Conservation (phyloP, 2,113 vertebrate genomes). For the Notarius lentiginosus region DNA sequence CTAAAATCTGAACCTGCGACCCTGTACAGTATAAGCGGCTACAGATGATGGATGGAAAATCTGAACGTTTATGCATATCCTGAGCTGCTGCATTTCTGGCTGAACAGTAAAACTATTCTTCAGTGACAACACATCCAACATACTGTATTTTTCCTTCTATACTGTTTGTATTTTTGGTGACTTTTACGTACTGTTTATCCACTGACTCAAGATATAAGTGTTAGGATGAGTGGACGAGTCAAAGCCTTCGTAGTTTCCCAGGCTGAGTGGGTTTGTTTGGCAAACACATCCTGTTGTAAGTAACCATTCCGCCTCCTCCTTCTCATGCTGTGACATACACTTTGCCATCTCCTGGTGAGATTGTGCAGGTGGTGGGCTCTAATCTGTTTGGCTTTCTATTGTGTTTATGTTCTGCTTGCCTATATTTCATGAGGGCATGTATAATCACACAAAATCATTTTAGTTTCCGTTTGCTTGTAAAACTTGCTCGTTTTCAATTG, state of each 20-base stretch:
- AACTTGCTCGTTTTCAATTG: neutral
- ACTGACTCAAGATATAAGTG: conserved; percentile 10
- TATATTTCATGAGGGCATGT: conserved; percentile 2
- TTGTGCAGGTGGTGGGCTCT: conserved; percentile 52
- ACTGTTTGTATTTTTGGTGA: conserved; percentile 9
- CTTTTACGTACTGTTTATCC: conserved; percentile 17
- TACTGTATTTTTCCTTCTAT: neutral
- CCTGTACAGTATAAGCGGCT: too few relatives aligned
- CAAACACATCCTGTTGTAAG: conserved; percentile 57
- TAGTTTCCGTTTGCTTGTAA: neutral
- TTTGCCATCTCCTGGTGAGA: conserved; percentile 42
- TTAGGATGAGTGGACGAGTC: conserved; percentile 13
- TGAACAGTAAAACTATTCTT: neutral
- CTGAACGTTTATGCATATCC: neutral
- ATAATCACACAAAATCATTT: neutral
- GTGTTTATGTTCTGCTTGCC: conserved; percentile 37
- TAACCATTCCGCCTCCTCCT: conserved; percentile 43
- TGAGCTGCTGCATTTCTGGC: neutral
- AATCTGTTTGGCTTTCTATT: conserved; percentile 43
- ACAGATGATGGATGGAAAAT: neutral
- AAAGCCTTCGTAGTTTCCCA: conserved; percentile 16
- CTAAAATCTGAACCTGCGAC: neutral
- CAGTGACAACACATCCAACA: neutral
- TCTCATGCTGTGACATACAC: conserved; percentile 40
- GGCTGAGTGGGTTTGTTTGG: conserved; percentile 55